phyloP scores from a whole-genome alignment of 1,140 invertebrate genomes.

The Orchestia grillus region DNA sequence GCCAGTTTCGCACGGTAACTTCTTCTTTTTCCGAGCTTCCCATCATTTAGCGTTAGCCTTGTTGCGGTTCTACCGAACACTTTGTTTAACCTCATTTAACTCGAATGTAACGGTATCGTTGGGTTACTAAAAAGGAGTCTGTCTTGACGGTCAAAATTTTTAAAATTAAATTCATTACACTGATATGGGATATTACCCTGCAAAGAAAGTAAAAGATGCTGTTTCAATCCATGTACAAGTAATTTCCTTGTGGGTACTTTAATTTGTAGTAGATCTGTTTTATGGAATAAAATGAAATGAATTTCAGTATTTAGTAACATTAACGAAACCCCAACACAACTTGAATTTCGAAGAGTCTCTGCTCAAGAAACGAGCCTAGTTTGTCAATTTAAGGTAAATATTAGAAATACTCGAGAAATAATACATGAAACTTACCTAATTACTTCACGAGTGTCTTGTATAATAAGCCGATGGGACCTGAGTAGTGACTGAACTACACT shows the following conservation, averaged over 20 bases:
- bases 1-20: slow-evolving; percentile 21
- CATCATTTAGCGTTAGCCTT: slow-evolving; percentile 17
- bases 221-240: not conserved
- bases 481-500: not conserved
- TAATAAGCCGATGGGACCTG: not conserved
- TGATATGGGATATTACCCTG: not conserved
- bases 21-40: not conserved
- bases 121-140: not conserved
- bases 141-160: not conserved
- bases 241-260: not conserved
- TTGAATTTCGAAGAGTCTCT: not conserved
- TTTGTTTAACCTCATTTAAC: slow-evolving; percentile 9
- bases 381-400: not conserved
- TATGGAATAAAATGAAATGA: not conserved
- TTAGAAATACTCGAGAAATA: not conserved
- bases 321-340: not conserved
- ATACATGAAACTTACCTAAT: not conserved
- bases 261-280: not conserved
- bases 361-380: not conserved
- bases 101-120: slow-evolving; percentile 20
- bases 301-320: not conserved
- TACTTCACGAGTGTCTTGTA: not conserved
- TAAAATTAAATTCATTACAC: not conserved
- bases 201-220: not conserved
- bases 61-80: not conserved